Percentiles rank a stretch among this genome's conserved stretches.
phyloP scores from a whole-genome alignment of 2,888 invertebrate species.

The Lordiphosa fenestrarum region DNA sequence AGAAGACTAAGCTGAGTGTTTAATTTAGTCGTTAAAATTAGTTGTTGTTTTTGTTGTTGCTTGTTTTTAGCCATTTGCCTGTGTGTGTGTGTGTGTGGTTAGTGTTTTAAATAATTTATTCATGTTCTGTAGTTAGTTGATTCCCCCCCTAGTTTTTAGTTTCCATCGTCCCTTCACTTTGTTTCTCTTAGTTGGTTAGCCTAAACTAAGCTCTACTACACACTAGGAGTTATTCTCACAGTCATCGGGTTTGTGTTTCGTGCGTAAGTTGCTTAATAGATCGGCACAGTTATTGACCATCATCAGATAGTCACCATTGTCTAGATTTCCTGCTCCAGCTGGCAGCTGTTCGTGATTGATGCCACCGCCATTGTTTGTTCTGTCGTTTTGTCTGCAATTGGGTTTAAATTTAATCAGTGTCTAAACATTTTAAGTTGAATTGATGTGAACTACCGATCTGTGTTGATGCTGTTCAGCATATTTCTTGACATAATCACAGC shows the following conservation, averaged over 20 bases:
- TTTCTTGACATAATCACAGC: constrained; percentile 81
- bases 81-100: constrained; percentile 22
- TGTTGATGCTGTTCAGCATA: constrained; percentile 80
- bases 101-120: constrained; percentile 61
- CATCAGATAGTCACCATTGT: constrained; percentile 81
- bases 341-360: constrained; percentile 52
- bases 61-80: constrained; percentile 20
- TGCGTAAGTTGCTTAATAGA: constrained; percentile 82
- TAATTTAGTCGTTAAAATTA: constrained; percentile 61
- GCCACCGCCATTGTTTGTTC: constrained; percentile 55
- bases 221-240: constrained; percentile 81
- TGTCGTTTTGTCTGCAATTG: constrained; percentile 64
- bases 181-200: constrained; percentile 36
- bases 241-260: constrained; percentile 81
- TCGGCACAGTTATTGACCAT: constrained; percentile 85
- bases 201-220: constrained; percentile 64
- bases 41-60: constrained; percentile 36
- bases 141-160: constrained; percentile 11
- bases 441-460: constrained; percentile 68
- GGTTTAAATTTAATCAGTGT: neutral
- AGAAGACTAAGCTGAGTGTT: constrained; percentile 18
- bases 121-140: constrained; percentile 35
- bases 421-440: neutral
- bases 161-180: constrained; percentile 13
- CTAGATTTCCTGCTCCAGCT: constrained; percentile 60